Evolutionary conservation across 1,140 invertebrate genomes (phyloP), one percentile per base, ranked within the genome.

Genomic region (Prorops nasuta): DNA sequence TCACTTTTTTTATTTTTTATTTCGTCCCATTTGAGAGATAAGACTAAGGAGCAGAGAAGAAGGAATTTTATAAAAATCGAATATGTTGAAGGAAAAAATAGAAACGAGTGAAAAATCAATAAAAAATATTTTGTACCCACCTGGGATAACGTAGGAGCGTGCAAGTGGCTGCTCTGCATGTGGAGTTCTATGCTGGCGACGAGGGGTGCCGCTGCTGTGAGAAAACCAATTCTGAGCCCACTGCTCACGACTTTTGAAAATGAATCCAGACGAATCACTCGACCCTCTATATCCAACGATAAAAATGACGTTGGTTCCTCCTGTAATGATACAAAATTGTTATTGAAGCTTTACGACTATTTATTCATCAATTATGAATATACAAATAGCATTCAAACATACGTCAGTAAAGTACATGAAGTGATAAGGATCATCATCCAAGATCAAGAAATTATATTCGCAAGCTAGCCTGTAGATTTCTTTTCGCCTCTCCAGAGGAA

Each of bases 361-460:
- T 10, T 4, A 28, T 28, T 28, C 4, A 28, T 6, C 24, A 28
- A 28, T 10, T 28, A 10, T 28, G 22, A 48, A 51, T 40, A 21
- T 35, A 10, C 35, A 7, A 24, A 53, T 34, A 12, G 38, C 20
- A 18, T 45, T 9, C 16, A 19, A 24, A 49, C 74, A 75, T 44
- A 80, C 80, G 17, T 78, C 78, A 46, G 71, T 73, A 67, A 87
- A 91, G 64, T 88, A 85, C 56, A 91, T 72, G 66, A 86, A 91
- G 65, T 84, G 88, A 64, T 91, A 92, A 2, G 90, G 87, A 77
- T 91, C 89, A 64, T 92, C 90, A 67, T 92, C 90, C 0, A 92
- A 61, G 45, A 92, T 90, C 0, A 92, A 58, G 20, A 92, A 82
- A 75, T 91, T 83, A 66, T 88, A 90, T 61, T 84, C 79, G 67